Base-by-base conservation (phyloP, 2,797 vertebrate genomes). In the Sciurus vulgaris region DNA sequence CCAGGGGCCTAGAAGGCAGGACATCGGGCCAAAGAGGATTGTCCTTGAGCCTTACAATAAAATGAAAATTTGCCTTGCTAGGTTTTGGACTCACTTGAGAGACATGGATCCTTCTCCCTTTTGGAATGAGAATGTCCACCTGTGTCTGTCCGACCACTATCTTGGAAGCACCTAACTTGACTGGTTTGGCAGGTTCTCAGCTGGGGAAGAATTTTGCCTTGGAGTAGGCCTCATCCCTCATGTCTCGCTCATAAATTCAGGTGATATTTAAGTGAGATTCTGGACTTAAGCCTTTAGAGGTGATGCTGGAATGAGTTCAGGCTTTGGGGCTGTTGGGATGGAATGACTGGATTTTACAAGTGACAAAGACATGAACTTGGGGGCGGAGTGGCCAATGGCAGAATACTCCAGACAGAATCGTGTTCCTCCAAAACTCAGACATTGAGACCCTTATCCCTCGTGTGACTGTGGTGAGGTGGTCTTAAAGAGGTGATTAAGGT, bases 231-330 rank as follows among this genome's bases (percentile, higher is more conserved):
- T 61, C 9, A 47, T 13, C 72, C 9, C 35, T 69, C 7, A 35
- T 38, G 69, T 86, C 15, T 65, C 41, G 49, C 35, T 63, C 78
- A 18, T 7, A 41, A n/a, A 77, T 30, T 61, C 69, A 81, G 26
- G 47, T 54, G 67, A 59, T 84, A 83, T 76, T 76, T 92, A 95
- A 35, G 61, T 41, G n/a, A 93, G 65, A n/a, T 33, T 54, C 51
- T 69, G 35, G 11, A 74, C 12, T 15, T 74, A 47, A 26, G 18
- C 51, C 44, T 38, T 67, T 8, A 51, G 15, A 72, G 24, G 18
- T 76, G 72, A 59, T 67, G 47, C 35, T 38, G n/a, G 44, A 41
- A 67, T 67, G 49, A 73, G 12, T 56, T 38, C 51, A 78, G 61
- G 15, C n/a, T 67, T 49, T 77, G 2, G 1, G 18, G 20, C 51